Evolutionary conservation across 2,888 invertebrate genomes (phyloP).

Genomic region (Xanthorhoe spadicearia): DNA sequence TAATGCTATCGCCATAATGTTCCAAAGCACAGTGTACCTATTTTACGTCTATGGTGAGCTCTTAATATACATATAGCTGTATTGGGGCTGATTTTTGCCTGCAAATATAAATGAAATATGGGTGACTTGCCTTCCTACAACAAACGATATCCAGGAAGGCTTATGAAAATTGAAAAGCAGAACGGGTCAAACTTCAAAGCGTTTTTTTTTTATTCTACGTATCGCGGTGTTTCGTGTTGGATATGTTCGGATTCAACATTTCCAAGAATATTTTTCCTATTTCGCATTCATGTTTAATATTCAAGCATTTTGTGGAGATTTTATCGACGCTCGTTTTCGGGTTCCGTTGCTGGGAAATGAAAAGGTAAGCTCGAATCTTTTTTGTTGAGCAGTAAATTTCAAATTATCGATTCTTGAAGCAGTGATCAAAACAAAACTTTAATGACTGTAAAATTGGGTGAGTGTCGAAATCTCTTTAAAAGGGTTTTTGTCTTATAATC

Average conservation of each 20-base stretch:
- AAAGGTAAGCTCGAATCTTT: background rate
- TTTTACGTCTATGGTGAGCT: too few species aligned
- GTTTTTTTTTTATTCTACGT: background rate
- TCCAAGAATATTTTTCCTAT: slow-evolving; percentile 1
- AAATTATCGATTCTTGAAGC: background rate
- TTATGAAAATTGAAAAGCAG: background rate
- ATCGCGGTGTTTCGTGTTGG: background rate
- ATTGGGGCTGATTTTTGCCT: background rate
- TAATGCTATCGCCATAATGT: too few species aligned
- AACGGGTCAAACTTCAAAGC: background rate
- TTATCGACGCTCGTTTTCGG: slow-evolving; percentile 1
- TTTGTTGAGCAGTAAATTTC: background rate
- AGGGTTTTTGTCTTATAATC: too few species aligned
- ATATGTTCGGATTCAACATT: background rate
- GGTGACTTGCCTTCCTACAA: background rate
- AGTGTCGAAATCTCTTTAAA: too few species aligned
- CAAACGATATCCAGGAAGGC: background rate
- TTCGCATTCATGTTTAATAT: background rate
- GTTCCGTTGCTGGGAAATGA: slow-evolving; percentile 1
- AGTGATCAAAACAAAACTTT: too few species aligned
- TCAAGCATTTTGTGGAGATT: slow-evolving; percentile 4
- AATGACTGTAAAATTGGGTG: too few species aligned
- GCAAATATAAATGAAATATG: background rate
- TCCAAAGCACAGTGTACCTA: too few species aligned
- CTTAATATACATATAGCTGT: background rate